These are phyloP conservation scores for Pleuronectes platessa DNA, from an alignment of 2,113 vertebrate species.

Conservation along the genomic window DNA sequence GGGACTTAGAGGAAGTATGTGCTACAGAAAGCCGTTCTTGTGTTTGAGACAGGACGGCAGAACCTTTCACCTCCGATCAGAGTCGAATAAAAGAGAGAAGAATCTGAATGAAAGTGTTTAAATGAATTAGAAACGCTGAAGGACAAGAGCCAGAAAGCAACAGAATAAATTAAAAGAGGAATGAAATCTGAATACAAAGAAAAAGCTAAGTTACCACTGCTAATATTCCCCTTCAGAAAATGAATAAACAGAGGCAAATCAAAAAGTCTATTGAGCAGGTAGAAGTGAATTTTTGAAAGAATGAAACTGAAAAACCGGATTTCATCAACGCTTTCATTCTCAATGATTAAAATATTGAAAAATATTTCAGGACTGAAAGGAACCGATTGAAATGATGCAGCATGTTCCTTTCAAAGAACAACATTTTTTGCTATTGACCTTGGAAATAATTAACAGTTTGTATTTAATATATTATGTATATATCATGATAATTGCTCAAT, in stretches of 20 bases:
- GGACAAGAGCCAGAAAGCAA: constrained; percentile 4
- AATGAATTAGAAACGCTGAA: constrained; percentile 9
- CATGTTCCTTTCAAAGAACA: background rate
- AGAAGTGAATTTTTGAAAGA: too few relatives aligned
- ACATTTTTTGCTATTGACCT: background rate
- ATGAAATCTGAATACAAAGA: background rate
- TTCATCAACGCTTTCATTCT: background rate
- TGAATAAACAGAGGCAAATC: background rate
- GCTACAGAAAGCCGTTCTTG: background rate
- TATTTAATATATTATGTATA: background rate
- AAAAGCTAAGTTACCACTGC: constrained; percentile 2
- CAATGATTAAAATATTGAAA: background rate
- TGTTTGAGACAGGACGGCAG: too few relatives aligned
- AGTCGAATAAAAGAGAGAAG: background rate
- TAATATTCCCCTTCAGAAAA: background rate
- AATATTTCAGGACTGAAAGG: background rate
- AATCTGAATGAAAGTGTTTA: background rate
- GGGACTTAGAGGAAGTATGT: too few relatives aligned
- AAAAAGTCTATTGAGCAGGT: constrained; percentile 19
- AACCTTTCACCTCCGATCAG: background rate
- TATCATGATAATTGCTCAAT: background rate
- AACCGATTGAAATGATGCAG: background rate
- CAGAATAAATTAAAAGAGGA: background rate
- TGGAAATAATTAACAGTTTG: background rate
- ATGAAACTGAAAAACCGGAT: background rate